Base-by-base conservation (phyloP, 2,888 invertebrate genomes). In the Lordiphosa fenestrarum region DNA sequence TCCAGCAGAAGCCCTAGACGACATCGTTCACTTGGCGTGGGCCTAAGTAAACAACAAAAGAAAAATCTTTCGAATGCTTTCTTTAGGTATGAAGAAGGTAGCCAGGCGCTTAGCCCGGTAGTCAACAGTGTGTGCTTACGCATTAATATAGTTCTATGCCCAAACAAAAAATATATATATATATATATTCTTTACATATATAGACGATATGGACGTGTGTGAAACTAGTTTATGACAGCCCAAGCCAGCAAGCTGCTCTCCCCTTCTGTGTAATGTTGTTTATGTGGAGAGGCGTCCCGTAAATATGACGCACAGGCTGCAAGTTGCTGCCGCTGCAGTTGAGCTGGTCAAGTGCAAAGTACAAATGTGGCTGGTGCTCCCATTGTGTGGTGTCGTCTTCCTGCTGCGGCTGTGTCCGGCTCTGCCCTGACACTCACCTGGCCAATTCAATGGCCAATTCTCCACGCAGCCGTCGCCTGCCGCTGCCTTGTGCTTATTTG, bases 21-120 rank as follows among this genome's bases (percentile, higher is more conserved):
- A 51, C 30, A 30, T 30, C 30, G 30, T 30, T 51, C 44, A 37
- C 40, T 52, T 66, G 65, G 73, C 77, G 77, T 78, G 78, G 82
- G 77, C 77, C 84, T 84, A 78, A 78, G 84, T 84, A 84, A 78
- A 78, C 84, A 78, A 78, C 66, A 77, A 77, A 66, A 54, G 74
- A 66, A 81, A 73, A 73, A 65, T 71, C 71, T 66, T 78, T 66
- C 57, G 53, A 67, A 58, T 70, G 74, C 74, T 72, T 72, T 74
- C 71, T 62, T 73, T 60, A 47, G 12, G 10, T 21, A 35, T 21
- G 59, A 15, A 46, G 42, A 40, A 25, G 35, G n/a, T 5, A 39
- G 3, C 25, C 40, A 48, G 42, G 37, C 23, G 42, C 41, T 23
- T 38, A 37, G 57, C 37, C 30, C 52, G 53, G 61, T 63, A 63